Evolutionary conservation across 1,140 invertebrate genomes (phyloP), one percentile per base, ranked within the genome.

Genomic region (Heliconius melpomene): DNA sequence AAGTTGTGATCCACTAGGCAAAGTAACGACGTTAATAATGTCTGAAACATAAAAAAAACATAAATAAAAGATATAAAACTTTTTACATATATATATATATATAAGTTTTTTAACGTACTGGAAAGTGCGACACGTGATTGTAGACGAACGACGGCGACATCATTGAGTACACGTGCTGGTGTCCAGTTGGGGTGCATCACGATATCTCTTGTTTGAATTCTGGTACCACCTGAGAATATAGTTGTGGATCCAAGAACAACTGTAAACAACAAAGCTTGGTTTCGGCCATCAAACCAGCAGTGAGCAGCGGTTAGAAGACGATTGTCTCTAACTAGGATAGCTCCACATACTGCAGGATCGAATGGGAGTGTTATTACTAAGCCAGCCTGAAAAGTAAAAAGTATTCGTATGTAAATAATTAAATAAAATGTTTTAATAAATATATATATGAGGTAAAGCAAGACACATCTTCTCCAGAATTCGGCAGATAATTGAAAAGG

Each of bases 111-210:
- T 50, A 32, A 82, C 86, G 74, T 85, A 93, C 91, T 83, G 57
- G 93, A 89, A 40, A 90, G 84, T 16, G 83, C 32, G 8, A 94
- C 80, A 8, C 60, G 6, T 2, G 77, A 79, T 9, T 90, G 90
- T 36, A 95, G 78, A 57, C 89, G 82, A 54, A 88, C 81, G 7
- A 91, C 40, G 75, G 85, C 88, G 26, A 91, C 77, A 71, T 91
- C 90, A 76, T 90, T 88, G 26, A 76, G 46, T 36, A 86, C 60
- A 1, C 81, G 60, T 5, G 38, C 6, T 7, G 86, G 83, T 6
- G 74, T 29, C 84, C 85, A 90, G 2, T 36, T 81, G 11, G 81
- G 79, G 50, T 90, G 88, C 73, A 79, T 81, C 1, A 66, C 71
- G 2, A 91, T 5, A 32, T 32, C 32, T 32, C 32, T 32, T 32